Percentiles rank a stretch among this genome's conserved stretches.
Conservation (phyloP, 2,797 vertebrate genomes). For the Mallotus villosus region DNA sequence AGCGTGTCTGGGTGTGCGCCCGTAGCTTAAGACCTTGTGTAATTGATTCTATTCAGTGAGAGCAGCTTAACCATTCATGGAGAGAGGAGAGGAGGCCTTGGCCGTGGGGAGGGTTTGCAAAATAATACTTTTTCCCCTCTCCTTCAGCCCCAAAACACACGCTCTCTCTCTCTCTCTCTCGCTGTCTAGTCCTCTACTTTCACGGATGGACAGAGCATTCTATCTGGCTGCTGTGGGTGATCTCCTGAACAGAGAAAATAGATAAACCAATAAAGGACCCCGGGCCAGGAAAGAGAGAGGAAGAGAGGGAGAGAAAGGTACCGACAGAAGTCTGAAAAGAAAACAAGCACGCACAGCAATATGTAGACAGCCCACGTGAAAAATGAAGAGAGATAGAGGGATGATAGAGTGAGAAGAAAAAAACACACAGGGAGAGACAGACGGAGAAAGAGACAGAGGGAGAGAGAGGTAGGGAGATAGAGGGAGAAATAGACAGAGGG, state of each 20-base stretch:
- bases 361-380: too few relatives aligned
- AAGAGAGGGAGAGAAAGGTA: neutral
- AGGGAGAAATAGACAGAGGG: neutral
- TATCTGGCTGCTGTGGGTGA: constrained; percentile 17
- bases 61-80: constrained; percentile 52
- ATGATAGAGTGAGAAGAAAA: too few relatives aligned
- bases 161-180: constrained; percentile 11
- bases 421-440: too few relatives aligned
- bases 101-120: constrained; percentile 37
- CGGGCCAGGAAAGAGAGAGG: neutral
- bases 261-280: constrained; percentile 16
- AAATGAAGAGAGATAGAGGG: too few relatives aligned
- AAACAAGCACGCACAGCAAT: too few relatives aligned
- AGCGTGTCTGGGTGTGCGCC: constrained; percentile 23
- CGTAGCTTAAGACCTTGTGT: constrained; percentile 41
- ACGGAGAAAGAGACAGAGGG: too few relatives aligned
- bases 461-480: neutral
- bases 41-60: constrained; percentile 56
- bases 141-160: constrained; percentile 9
- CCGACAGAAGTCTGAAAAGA: neutral
- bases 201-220: constrained; percentile 10
- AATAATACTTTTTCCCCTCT: neutral
- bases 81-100: constrained; percentile 31
- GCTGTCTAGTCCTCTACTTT: constrained; percentile 8
- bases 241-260: constrained; percentile 29